Evolutionary conservation across 2,888 invertebrate genomes (phyloP), one percentile per base, ranked within the genome.

Genomic region (Monochamus alternatus): DNA sequence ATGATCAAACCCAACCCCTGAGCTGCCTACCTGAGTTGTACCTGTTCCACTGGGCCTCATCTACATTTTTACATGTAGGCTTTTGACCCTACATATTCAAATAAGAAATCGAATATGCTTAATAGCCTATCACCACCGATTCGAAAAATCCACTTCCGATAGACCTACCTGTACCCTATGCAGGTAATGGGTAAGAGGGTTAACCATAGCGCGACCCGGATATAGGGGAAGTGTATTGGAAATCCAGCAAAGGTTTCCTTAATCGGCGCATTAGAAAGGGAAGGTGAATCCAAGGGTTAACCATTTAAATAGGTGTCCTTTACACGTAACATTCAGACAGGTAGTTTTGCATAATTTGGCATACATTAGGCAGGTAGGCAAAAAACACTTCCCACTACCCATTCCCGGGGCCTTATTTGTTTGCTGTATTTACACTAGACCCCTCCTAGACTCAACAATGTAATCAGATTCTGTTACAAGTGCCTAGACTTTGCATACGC

Each of bases 321-420:
- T 88, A 88, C 89, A 89, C 88, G 89, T 89, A 89, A 89, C 88
- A 89, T 89, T 86, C 88, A 88, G 88, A 88, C 89, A 89, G 89
- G 89, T 89, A 89, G 87, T 86, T 87, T 83, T 84, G 88, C 87
- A 87, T 88, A 88, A 86, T 87, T 89, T 89, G 87, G 88, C 89
- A 89, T 89, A 89, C 84, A 88, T 88, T 89, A 88, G 85, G 87
- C 89, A 89, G 89, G 89, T 89, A 89, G 88, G 86, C 84, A 88
- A 88, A 88, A 88, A 88, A 86, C 80, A 79, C 85, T 86, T 85
- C 86, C 85, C 84, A 84, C 84, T 82, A 82, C 83, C 81, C 78
- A 73, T 77, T 81, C 78, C 75, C 78, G 78, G 81, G 78, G 73
- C 84, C 78, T 77, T 75, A 81, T 84, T 82, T 81, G 73, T 81